phyloP scores from a whole-genome alignment of 2,888 invertebrate genomes.

The Ochropacha duplaris region DNA sequence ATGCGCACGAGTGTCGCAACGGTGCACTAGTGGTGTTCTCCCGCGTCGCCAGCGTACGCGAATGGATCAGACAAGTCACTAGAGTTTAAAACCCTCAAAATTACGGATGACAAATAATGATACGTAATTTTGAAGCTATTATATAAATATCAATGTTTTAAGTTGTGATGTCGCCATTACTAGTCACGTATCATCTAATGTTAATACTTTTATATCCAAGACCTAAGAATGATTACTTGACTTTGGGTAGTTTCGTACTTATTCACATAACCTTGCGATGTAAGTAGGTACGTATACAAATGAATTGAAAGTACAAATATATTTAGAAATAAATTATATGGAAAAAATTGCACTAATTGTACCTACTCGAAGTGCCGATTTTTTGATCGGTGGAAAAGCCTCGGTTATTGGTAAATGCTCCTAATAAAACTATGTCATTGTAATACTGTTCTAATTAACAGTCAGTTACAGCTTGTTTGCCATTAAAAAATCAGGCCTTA shows the following conservation, averaged over 20 bases:
- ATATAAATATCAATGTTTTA: not conserved
- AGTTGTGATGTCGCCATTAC: not conserved
- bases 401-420: no score
- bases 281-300: not conserved
- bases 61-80: constrained; percentile 66
- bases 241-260: not conserved
- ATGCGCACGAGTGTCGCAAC: constrained; percentile 59
- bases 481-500: no score
- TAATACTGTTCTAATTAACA: no score
- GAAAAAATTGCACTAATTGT: no score
- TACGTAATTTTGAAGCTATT: not conserved
- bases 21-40: constrained; percentile 68
- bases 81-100: constrained; percentile 38
- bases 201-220: not conserved
- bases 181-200: not conserved
- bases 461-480: no score
- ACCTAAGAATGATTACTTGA: not conserved
- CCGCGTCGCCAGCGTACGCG: constrained; percentile 52
- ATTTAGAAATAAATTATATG: no score
- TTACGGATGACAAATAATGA: constrained; percentile 2
- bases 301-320: not conserved
- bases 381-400: no score
- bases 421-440: no score
- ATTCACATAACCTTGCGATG: not conserved
- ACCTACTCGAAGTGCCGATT: no score